Conservation (phyloP, 2,113 vertebrate genomes). For the Pseudonaja textilis region DNA sequence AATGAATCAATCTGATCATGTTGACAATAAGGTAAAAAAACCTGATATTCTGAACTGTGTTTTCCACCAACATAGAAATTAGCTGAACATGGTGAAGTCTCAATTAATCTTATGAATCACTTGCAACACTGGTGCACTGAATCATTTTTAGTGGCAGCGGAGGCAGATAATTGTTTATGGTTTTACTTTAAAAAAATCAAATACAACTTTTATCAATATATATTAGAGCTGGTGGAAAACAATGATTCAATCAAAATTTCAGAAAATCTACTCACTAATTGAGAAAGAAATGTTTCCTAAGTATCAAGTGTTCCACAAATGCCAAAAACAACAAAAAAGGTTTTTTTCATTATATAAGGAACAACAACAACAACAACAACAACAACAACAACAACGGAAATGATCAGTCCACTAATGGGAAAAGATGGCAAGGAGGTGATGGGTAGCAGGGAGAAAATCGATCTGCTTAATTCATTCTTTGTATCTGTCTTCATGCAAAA, state of each 20-base stretch:
- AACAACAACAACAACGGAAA: not conserved
- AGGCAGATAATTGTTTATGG: conserved; percentile 19
- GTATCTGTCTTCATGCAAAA: not conserved
- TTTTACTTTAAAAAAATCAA: conserved; percentile 15
- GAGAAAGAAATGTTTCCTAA: not conserved
- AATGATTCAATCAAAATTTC: not conserved
- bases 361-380: not conserved
- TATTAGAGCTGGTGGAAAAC: conserved; percentile 1
- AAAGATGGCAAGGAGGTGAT: not conserved
- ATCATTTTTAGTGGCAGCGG: not conserved
- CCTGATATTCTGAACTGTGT: not conserved
- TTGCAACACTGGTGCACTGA: not conserved
- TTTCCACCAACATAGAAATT: not conserved
- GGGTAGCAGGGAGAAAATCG: not conserved
- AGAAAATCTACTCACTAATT: not conserved
- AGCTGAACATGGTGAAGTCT: not conserved
- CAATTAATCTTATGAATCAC: conserved; percentile 24
- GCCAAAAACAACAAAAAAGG: not conserved
- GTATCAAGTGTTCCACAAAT: not conserved
- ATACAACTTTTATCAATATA: conserved; percentile 28
- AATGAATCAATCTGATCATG: not conserved
- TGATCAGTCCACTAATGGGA: not conserved
- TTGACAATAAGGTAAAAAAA: not conserved
- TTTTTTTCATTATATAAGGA: not conserved
- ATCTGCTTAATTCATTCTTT: not conserved